Percentiles rank a stretch among this genome's conserved stretches.
Conservation (phyloP, 2,113 vertebrate species). For the Caranx ignobilis region DNA sequence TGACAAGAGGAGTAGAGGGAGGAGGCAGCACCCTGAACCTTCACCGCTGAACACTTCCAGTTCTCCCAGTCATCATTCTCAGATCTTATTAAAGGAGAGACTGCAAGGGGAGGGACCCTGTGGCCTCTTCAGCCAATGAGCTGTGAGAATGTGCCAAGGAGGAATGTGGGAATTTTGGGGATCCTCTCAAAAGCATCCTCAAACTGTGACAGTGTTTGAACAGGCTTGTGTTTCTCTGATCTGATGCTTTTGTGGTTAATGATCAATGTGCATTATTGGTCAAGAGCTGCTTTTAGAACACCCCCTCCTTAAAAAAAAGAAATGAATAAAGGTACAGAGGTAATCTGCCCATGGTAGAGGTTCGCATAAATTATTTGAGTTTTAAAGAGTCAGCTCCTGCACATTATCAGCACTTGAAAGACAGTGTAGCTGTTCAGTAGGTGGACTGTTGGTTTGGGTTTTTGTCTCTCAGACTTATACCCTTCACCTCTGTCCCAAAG, state of each 20-base stretch:
- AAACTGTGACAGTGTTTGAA: not conserved
- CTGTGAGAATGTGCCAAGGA: not conserved
- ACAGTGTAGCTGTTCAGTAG: not conserved
- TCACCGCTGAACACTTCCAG: not conserved
- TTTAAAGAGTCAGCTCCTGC: not conserved
- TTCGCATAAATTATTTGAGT: too few species aligned
- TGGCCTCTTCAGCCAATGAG: not conserved
- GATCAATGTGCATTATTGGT: not conserved
- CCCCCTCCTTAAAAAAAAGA: too few species aligned
- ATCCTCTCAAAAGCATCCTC: not conserved
- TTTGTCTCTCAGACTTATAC: not conserved
- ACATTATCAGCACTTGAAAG: not conserved
- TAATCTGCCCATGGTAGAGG: too few species aligned
- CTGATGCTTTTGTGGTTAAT: not conserved
- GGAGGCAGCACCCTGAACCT: not conserved
- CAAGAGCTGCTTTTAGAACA: too few species aligned
- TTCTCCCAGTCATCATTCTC: not conserved
- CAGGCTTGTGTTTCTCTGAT: not conserved
- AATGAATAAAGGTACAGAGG: too few species aligned
- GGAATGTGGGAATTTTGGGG: not conserved
- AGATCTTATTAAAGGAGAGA: slow-evolving; percentile 12
- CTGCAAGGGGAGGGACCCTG: not conserved
- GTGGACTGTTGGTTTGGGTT: not conserved
- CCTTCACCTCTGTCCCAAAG: too few species aligned
- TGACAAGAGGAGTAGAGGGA: slow-evolving; percentile 1